These are phyloP conservation scores for Hippasteria phrygiana DNA, from an alignment of 53 echinoderm and acorn worm genomes.

Conservation along the genomic window DNA sequence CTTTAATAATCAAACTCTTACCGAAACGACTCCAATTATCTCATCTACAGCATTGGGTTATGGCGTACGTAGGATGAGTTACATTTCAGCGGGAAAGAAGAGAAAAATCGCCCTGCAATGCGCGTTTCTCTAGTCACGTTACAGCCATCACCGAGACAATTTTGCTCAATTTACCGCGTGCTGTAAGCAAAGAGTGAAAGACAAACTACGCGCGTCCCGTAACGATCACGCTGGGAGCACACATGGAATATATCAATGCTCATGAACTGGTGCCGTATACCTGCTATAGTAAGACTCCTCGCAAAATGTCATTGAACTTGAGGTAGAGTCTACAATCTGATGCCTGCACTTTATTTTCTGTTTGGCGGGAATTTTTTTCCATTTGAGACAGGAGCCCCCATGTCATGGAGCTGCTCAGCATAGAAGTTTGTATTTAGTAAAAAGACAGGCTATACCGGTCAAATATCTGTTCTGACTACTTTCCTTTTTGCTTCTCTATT, in stretches of 20 bases:
- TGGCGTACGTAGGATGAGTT: background rate
- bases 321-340: background rate
- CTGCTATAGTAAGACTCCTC: constrained; percentile 18
- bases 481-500: no score
- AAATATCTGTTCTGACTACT: no score
- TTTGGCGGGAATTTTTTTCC: background rate
- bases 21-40: no score
- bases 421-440: no score
- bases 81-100: background rate
- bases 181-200: background rate
- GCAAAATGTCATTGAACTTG: constrained; percentile 49
- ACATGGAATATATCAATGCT: background rate
- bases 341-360: background rate
- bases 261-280: background rate
- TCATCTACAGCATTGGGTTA: background rate
- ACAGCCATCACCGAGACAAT: background rate
- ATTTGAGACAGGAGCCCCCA: background rate
- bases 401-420: background rate
- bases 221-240: background rate
- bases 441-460: no score
- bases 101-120: background rate
- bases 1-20: no score
- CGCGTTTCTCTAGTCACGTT: constrained; percentile 3
- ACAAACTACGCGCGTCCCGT: background rate
- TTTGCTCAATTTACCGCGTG: constrained; percentile 7